phyloP scores from a whole-genome alignment of 1,140 invertebrate genomes.

The Penaeus vannamei region DNA sequence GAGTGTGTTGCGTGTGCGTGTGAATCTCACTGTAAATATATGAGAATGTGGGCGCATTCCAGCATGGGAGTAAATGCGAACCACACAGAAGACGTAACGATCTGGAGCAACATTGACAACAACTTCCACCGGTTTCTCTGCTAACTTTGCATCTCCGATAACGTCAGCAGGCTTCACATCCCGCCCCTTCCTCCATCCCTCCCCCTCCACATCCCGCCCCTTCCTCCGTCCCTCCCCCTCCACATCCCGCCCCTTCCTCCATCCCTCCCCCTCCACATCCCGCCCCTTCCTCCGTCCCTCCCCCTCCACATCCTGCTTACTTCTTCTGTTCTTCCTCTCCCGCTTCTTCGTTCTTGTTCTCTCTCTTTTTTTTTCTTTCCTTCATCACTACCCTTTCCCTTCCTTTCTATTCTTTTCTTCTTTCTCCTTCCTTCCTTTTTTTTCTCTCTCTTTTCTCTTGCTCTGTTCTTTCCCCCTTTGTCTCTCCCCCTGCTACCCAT shows the following conservation, averaged over 20 bases:
- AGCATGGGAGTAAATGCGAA: too few species aligned
- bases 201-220: background rate
- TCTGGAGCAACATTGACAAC: too few species aligned
- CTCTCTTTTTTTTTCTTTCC: background rate
- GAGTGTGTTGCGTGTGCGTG: too few species aligned
- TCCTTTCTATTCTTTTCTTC: background rate
- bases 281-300: background rate
- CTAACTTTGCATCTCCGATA: too few species aligned
- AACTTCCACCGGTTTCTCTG: too few species aligned
- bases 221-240: background rate
- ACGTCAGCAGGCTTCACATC: background rate
- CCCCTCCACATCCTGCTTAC: background rate
- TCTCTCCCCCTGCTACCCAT: background rate
- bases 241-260: background rate
- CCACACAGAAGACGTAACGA: too few species aligned
- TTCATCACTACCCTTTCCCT: background rate
- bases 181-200: background rate
- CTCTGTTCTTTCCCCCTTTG: background rate
- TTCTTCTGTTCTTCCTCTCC: background rate
- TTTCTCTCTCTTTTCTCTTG: constrained; percentile 1
- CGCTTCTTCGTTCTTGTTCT: background rate
- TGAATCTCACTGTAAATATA: too few species aligned
- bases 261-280: background rate
- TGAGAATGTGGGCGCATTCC: too few species aligned
- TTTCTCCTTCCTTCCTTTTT: background rate